Evolutionary conservation across 2,113 vertebrate species (phyloP).

Genomic region (Psammodynastes pulverulentus): DNA sequence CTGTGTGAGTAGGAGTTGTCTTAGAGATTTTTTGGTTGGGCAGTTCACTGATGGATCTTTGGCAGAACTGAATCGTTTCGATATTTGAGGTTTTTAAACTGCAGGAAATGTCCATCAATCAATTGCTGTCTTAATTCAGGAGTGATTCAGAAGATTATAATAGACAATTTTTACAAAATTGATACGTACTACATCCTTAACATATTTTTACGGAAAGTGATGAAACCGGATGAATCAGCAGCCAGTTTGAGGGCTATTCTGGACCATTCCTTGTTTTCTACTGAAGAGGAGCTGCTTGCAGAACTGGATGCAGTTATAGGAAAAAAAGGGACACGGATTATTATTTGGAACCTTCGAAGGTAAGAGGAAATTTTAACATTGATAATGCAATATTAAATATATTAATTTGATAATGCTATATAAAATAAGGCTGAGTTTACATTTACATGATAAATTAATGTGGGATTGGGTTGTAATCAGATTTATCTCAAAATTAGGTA

Average conservation of each 20-base stretch:
- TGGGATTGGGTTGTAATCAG: not conserved
- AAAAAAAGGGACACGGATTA: slow-evolving; percentile 87
- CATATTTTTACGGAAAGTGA: slow-evolving; percentile 70
- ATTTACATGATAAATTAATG: not conserved
- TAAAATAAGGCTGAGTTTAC: not conserved
- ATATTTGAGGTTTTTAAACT: not conserved
- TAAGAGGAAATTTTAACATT: slow-evolving; percentile 45
- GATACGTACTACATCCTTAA: slow-evolving; percentile 70
- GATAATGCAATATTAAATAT: not conserved
- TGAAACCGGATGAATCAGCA: slow-evolving; percentile 67
- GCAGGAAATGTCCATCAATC: not conserved
- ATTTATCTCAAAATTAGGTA: not conserved
- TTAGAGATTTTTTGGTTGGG: too few relatives aligned
- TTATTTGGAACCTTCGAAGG: slow-evolving; percentile 95
- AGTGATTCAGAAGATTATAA: not conserved
- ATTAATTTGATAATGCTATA: not conserved
- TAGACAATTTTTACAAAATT: not conserved
- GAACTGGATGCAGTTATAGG: slow-evolving; percentile 79
- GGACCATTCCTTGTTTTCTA: slow-evolving; percentile 79
- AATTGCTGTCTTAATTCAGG: not conserved
- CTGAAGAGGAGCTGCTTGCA: slow-evolving; percentile 73
- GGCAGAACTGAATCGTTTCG: not conserved
- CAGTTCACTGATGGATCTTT: too few relatives aligned
- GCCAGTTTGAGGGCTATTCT: slow-evolving; percentile 85
- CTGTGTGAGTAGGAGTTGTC: too few relatives aligned